Evolutionary conservation across 2,888 invertebrate genomes (phyloP).

Genomic region (Autographa gamma): DNA sequence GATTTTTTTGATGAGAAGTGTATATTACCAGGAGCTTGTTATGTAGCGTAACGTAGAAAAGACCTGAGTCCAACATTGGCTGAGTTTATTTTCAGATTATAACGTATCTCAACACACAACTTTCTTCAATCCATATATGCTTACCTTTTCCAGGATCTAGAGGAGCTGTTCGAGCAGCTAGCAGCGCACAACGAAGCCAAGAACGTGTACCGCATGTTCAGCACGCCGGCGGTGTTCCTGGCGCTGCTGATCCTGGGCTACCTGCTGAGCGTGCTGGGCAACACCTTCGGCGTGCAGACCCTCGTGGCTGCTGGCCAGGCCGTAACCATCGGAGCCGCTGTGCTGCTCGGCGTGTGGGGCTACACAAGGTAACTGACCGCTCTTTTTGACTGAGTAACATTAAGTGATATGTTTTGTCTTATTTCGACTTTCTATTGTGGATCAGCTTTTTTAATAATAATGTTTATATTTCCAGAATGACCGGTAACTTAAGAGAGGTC

Average conservation of each 20-base stretch:
- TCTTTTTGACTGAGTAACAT: background rate
- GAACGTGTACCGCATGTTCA: conserved; percentile 97
- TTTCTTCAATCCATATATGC: background rate
- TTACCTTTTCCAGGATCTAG: conserved; percentile 91
- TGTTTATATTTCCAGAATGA: conserved; percentile 58
- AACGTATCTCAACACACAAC: too few species aligned
- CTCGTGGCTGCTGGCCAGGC: conserved; percentile 93
- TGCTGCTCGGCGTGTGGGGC: conserved; percentile 94
- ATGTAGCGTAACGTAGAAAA: too few species aligned
- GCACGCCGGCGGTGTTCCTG: conserved; percentile 97
- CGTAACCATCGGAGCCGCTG: conserved; percentile 92
- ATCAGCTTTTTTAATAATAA: too few species aligned
- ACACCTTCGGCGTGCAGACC: conserved; percentile 93
- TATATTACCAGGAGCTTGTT: too few species aligned
- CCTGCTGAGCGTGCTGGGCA: conserved; percentile 93
- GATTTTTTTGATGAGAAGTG: too few species aligned
- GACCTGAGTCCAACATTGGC: too few species aligned
- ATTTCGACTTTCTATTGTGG: too few species aligned
- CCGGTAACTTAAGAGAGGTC: conserved; percentile 69
- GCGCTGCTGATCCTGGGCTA: conserved; percentile 95
- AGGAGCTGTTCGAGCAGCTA: conserved; percentile 94
- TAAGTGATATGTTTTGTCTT: too few species aligned
- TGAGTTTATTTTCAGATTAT: too few species aligned
- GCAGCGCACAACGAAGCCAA: conserved; percentile 98
- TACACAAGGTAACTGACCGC: conserved; percentile 93